Evolutionary conservation across 2,888 invertebrate genomes (phyloP).

Genomic region (Torymus auratus): DNA sequence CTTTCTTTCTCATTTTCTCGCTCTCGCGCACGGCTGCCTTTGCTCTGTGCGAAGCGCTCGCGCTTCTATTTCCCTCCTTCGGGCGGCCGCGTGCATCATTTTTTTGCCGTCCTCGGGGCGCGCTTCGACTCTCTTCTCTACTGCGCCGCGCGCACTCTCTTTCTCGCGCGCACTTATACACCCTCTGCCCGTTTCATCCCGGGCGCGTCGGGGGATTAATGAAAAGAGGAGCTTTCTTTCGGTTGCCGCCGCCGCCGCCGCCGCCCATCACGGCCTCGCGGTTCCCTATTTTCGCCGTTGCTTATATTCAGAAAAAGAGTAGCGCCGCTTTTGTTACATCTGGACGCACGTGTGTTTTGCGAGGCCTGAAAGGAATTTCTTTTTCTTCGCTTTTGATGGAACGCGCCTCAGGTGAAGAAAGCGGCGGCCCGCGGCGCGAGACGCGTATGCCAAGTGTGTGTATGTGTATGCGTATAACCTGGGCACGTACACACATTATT

Average conservation of each 20-base stretch:
- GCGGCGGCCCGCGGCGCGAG: not conserved
- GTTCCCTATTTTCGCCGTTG: conserved; percentile 20
- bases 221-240: conserved; percentile 18
- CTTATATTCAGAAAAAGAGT: conserved; percentile 25
- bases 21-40: not conserved
- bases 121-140: not conserved
- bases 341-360: not conserved
- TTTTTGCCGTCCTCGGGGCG: not conserved
- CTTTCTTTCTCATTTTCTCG: conserved; percentile 10
- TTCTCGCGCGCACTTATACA: not conserved
- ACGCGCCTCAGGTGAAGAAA: conserved; percentile 28
- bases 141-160: no score
- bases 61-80: conserved; percentile 11
- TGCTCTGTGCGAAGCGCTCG: not conserved
- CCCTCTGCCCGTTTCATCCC: not conserved
- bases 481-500: no score
- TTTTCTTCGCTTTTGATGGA: conserved; percentile 18
- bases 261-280: not conserved
- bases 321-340: conserved; percentile 23
- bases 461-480: no score
- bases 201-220: conserved; percentile 12
- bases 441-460: no score
- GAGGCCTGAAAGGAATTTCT: conserved; percentile 16
- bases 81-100: not conserved
- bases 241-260: not conserved